A percentile compares a stretch with the other conserved stretches of the same genome.
Conservation (phyloP, 1,140 invertebrate species). For the Cydia fagiglandana region DNA sequence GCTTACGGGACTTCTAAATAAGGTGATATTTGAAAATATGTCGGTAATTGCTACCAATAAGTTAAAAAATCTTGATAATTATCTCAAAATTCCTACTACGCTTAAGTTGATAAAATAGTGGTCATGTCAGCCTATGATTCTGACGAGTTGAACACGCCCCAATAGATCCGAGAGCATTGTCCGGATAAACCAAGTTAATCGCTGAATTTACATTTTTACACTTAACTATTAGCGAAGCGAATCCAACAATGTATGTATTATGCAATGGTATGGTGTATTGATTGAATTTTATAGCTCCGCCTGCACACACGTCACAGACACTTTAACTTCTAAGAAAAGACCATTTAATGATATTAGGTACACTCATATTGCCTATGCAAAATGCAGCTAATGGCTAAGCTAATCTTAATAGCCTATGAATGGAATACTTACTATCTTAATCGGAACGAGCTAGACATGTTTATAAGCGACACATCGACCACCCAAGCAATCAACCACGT, state of each 20-base stretch:
- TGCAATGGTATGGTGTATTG: background rate
- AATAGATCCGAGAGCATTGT: background rate
- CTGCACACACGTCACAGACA: background rate
- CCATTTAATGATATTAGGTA: no score
- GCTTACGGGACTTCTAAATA: no score
- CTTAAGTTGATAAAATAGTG: background rate
- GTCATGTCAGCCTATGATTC: background rate
- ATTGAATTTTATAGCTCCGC: background rate
- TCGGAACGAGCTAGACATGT: background rate
- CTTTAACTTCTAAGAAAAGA: no score
- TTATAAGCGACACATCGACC: constrained; percentile 2
- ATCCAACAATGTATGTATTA: background rate
- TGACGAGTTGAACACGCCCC: background rate
- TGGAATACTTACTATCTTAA: background rate
- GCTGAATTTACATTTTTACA: constrained; percentile 5
- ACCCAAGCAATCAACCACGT: constrained; percentile 8
- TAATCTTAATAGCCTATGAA: background rate
- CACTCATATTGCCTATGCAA: no score
- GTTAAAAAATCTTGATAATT: no score
- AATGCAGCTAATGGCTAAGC: background rate
- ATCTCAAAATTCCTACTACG: background rate
- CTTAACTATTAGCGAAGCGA: constrained; percentile 10
- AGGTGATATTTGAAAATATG: no score
- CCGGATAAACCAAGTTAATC: constrained; percentile 6
- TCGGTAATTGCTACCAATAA: no score